phyloP scores from a whole-genome alignment of 2,113 vertebrate genomes.

The Peromyscus maniculatus region DNA sequence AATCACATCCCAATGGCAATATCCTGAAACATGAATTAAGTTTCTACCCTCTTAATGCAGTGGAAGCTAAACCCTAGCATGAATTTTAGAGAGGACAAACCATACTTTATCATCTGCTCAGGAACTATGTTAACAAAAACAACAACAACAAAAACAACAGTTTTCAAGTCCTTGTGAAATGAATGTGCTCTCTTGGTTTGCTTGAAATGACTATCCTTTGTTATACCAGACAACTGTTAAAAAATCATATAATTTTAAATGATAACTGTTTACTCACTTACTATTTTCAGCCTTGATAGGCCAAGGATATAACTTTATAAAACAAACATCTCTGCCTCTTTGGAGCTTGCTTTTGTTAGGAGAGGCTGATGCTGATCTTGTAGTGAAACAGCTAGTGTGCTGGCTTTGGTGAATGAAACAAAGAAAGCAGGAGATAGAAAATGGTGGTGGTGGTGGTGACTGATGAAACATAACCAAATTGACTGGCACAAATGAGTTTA shows the following conservation, averaged over 20 bases:
- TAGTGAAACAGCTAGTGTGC: background rate
- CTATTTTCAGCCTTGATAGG: background rate
- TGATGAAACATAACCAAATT: background rate
- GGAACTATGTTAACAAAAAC: slow-evolving; percentile 1
- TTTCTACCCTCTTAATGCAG: background rate
- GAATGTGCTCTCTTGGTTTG: slow-evolving; percentile 19
- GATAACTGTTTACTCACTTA: background rate
- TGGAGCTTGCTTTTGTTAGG: background rate
- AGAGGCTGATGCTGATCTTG: slow-evolving; percentile 5
- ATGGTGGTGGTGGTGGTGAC: background rate
- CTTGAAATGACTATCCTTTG: slow-evolving; percentile 27
- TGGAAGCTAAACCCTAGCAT: background rate
- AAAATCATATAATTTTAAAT: slow-evolving; percentile 3
- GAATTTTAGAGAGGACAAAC: background rate
- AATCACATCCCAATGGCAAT: background rate
- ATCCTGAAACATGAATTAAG: background rate
- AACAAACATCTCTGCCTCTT: background rate
- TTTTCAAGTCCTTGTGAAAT: background rate
- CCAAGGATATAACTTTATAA: slow-evolving; percentile 4
- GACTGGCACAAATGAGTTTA: background rate
- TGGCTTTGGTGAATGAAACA: background rate
- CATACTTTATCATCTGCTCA: background rate
- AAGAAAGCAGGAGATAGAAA: slow-evolving; percentile 13
- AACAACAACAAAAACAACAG: background rate
- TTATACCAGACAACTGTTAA: slow-evolving; percentile 1